Percentiles rank a stretch among this genome's conserved stretches.
Conservation (phyloP, 1,140 invertebrate species). For the Drosophila triauraria region DNA sequence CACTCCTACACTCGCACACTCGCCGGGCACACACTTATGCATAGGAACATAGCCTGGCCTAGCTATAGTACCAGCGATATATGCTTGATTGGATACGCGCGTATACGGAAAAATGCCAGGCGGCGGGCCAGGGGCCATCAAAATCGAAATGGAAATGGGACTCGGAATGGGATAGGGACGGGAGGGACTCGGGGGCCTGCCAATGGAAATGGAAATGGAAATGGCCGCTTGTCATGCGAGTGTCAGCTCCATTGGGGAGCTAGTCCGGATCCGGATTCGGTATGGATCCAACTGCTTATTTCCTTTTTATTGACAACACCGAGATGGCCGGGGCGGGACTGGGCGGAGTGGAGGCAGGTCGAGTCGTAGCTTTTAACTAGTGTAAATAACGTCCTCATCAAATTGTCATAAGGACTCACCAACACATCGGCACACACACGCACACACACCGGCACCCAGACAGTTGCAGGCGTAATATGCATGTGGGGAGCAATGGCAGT, state of each 20-base stretch:
- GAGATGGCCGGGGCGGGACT: conserved; percentile 7
- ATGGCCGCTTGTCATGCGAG: conserved; percentile 78
- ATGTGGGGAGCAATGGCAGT: conserved; percentile 56
- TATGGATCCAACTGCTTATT: conserved; percentile 57
- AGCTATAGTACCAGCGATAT: conserved; percentile 56
- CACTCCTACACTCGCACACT: conserved; percentile 15
- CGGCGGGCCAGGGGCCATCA: conserved; percentile 54
- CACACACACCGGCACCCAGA: conserved; percentile 25
- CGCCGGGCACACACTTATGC: conserved; percentile 16
- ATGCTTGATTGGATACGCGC: conserved; percentile 83
- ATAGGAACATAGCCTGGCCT: conserved; percentile 31
- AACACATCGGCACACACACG: conserved; percentile 40
- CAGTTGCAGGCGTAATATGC: conserved; percentile 59
- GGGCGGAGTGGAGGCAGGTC: not conserved
- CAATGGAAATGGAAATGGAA: conserved; percentile 60
- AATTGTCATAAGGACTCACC: conserved; percentile 79
- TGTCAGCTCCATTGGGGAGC: conserved; percentile 48
- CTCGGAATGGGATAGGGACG: conserved; percentile 11
- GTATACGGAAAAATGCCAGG: conserved; percentile 76
- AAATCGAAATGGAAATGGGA: conserved; percentile 57
- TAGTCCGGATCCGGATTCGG: conserved; percentile 40
- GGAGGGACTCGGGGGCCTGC: conserved; percentile 9
- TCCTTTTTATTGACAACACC: conserved; percentile 76
- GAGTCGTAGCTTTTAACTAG: conserved; percentile 75
- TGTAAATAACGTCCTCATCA: conserved; percentile 83